These are phyloP conservation scores for Podiceps cristatus DNA, from an alignment of 2,113 vertebrate genomes.

Conservation along the genomic window DNA sequence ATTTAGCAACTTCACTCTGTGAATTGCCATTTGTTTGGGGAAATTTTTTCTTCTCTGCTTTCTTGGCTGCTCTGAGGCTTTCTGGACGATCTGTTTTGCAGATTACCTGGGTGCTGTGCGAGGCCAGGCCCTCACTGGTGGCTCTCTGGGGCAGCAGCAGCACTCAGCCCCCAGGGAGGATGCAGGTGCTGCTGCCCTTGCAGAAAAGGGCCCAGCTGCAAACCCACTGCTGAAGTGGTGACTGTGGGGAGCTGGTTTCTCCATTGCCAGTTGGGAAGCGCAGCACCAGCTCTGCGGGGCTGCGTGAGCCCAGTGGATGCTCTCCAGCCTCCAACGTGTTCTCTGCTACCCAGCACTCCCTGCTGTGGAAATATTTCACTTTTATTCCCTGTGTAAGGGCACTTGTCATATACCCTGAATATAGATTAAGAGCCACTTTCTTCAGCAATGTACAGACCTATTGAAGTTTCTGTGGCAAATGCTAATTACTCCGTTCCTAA, in stretches of 20 bases:
- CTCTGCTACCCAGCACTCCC: not conserved
- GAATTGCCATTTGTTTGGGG: not conserved
- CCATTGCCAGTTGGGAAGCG: not conserved
- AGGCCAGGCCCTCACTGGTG: not conserved
- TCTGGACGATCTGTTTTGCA: not conserved
- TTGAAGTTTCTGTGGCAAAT: not conserved
- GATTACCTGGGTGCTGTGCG: not conserved
- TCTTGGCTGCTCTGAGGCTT: not conserved
- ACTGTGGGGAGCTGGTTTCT: not conserved
- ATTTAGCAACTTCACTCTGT: not conserved
- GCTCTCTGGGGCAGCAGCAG: not conserved
- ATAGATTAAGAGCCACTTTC: not conserved
- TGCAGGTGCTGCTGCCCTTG: fast-evolving
- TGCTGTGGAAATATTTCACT: not conserved
- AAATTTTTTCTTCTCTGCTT: not conserved
- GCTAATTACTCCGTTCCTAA: not conserved
- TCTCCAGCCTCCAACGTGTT: not conserved
- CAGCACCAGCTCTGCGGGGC: not conserved
- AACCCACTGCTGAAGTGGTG: not conserved
- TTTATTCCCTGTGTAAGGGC: not conserved
- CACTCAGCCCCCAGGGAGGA: too few species aligned
- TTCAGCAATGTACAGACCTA: not conserved
- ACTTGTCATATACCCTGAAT: fast-evolving
- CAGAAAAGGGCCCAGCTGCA: not conserved
- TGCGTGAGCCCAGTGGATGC: not conserved